Base-by-base conservation (phyloP, 2,113 vertebrate genomes). In the Alces alces region DNA sequence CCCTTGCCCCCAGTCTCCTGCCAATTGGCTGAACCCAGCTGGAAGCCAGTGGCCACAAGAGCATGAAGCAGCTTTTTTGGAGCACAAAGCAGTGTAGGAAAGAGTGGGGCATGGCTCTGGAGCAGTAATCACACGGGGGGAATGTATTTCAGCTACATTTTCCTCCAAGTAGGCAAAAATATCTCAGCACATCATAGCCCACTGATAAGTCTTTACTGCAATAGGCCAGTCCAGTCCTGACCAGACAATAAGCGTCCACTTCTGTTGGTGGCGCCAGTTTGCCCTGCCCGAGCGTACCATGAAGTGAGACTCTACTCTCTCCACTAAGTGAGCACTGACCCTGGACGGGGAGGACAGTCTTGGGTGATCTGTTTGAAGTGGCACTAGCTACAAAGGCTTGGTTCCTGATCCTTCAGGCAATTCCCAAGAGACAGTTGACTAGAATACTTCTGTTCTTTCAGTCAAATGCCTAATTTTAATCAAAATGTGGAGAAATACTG, bases 401-500 rank as follows among this genome's bases (percentile, higher is more conserved):
- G 30, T 13, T 78, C 8, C 43, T 23, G 12, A 70, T 73, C 80
- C 61, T 55, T 76, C 54, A 86, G 86, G 4, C 8, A 7, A 80
- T 70, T 70, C 33, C 50, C 33, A 83, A 91, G 93, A 88, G 61
- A 86, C 0, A 39, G 16, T 5, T 45, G 64, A 70, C 91, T 14
- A 73, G 47, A 64, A 60, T 52, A 93, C 43, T 86, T 54, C 16
- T 30, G n/a, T 64, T 93, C 7, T 54, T 58, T 57, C 47, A 76
- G 27, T 45, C 57, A 93, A 95, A 89, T 47, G 58, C 4, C 50
- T 96, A 80, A 80, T 33, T 91, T 95, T 70, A 91, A 85, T 93
- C 30, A 88, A 91, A 96, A 54, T 91, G 73, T 82, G 25, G 36
- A 66, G 57, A 66, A 64, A 28, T 50, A 30, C 9, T 64, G 27